A percentile compares a stretch with the other conserved stretches of the same genome.
These are phyloP conservation scores for Hydrochoerus hydrochaeris DNA, from an alignment of 2,113 vertebrate species.

Conservation along the genomic window DNA sequence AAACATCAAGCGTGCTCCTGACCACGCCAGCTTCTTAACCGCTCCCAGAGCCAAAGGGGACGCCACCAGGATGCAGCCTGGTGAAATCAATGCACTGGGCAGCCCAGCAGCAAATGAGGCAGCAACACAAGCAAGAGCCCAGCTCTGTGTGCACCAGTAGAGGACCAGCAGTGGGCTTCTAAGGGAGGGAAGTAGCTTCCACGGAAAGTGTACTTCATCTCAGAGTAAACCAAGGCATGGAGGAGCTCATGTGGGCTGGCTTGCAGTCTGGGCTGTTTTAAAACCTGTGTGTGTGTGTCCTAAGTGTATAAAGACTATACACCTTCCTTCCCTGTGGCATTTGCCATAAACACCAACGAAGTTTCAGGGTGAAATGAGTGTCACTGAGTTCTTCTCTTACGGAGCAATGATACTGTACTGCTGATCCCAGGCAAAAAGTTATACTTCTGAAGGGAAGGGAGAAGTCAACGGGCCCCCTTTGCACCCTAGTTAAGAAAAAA, in stretches of 20 bases:
- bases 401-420: neutral
- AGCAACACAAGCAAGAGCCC: neutral
- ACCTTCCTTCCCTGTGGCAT: neutral
- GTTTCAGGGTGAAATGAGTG: constrained; percentile 30
- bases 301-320: neutral
- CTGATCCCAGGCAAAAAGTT: neutral
- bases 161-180: neutral
- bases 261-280: neutral
- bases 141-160: neutral
- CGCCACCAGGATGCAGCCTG: neutral
- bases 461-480: neutral
- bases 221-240: neutral
- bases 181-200: neutral
- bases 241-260: neutral
- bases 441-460: neutral
- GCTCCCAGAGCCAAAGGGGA: neutral
- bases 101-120: neutral
- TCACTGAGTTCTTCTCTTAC: neutral
- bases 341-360: neutral
- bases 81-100: neutral
- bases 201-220: neutral
- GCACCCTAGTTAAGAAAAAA: constrained; percentile 37
- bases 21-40: neutral
- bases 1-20: neutral
- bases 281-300: neutral